phyloP scores from a whole-genome alignment of 2,113 vertebrate genomes.

The Tauraco erythrolophus region DNA sequence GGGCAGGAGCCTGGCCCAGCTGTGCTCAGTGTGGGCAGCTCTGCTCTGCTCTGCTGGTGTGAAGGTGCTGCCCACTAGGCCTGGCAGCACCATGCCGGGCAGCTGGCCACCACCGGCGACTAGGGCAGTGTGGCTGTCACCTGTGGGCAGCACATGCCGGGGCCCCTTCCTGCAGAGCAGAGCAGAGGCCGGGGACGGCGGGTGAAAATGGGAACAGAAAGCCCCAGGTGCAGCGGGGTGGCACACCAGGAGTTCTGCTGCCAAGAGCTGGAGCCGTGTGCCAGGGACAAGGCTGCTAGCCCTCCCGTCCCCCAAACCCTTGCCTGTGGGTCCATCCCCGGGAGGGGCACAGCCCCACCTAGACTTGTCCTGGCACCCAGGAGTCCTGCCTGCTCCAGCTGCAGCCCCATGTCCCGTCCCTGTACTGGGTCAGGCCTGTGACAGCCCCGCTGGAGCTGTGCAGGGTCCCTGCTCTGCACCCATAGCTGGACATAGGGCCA shows the following conservation, averaged over 20 bases:
- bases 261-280: not conserved
- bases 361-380: not conserved
- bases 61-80: not conserved
- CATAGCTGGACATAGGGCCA: not conserved
- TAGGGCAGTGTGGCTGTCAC: not conserved
- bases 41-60: accelerated
- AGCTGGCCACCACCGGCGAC: accelerated
- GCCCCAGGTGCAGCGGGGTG: not conserved
- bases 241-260: not conserved
- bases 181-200: accelerated
- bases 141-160: accelerated
- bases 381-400: not conserved
- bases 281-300: accelerated
- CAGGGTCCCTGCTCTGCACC: not conserved
- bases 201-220: conserved; percentile 37
- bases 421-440: not conserved
- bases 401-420: accelerated
- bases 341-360: not conserved
- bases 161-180: not conserved
- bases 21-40: not conserved
- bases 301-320: not conserved
- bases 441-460: accelerated
- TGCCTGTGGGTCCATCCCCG: accelerated
- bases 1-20: not conserved
- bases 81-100: not conserved